These are phyloP conservation scores for Castor canadensis DNA, from an alignment of 2,113 vertebrate genomes.

Conservation along the genomic window DNA sequence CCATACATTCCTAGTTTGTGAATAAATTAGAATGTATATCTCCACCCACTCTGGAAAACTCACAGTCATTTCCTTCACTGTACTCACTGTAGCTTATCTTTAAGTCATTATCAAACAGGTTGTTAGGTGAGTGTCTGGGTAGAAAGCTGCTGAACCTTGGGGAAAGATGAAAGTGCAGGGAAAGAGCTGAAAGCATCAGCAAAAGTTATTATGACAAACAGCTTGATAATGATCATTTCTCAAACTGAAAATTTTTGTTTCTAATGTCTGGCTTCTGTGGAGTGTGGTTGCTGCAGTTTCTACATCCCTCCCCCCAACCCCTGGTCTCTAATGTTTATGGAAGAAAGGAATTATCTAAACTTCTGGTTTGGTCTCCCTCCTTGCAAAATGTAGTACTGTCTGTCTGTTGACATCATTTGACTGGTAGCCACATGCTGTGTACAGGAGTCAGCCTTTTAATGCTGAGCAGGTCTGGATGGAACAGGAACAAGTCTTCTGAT, in stretches of 20 bases:
- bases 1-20: slow-evolving; percentile 52
- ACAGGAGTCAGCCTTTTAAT: background rate
- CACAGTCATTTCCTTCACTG: slow-evolving; percentile 57
- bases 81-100: slow-evolving; percentile 43
- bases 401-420: background rate
- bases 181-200: slow-evolving; percentile 54
- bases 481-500: background rate
- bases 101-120: slow-evolving; percentile 63
- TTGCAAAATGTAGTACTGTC: background rate
- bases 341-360: background rate
- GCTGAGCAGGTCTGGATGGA: background rate
- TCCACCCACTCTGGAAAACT: background rate
- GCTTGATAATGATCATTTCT: slow-evolving; percentile 51
- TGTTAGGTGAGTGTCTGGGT: slow-evolving; percentile 47
- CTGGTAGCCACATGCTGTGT: background rate
- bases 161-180: slow-evolving; percentile 69
- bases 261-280: slow-evolving; percentile 59
- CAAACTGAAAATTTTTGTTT: slow-evolving; percentile 34
- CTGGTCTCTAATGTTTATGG: background rate
- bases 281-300: background rate
- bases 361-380: background rate
- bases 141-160: slow-evolving; percentile 69
- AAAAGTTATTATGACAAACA: background rate
- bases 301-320: background rate
- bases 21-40: slow-evolving; percentile 75